Evolutionary conservation across 2,888 invertebrate species (phyloP), one percentile per base, ranked within the genome.

Genomic region (Drosophila stalkeri): DNA sequence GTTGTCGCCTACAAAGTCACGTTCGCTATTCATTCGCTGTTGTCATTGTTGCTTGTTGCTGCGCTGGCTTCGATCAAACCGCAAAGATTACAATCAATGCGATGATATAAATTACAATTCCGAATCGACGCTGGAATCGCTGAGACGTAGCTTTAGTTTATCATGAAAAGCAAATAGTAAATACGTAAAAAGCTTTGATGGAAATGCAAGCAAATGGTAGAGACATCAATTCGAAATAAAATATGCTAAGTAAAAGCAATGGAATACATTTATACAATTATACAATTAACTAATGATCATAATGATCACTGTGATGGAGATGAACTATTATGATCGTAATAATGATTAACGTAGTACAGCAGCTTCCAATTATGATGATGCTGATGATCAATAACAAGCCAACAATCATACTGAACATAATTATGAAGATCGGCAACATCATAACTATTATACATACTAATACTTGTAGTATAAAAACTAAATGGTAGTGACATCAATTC

Each of bases 1-100:
- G 37, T 44, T 64, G 16, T 16, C 67, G 75, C 70, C 75, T 60
- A 65, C 75, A 75, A 49, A 75, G 75, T 75, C 75, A 68, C 72
- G 72, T 72, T 77, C 64, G 49, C 39, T 37, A 33, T 23, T 51
- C 71, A 57, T 47, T 41, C 41, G 65, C 62, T 65, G 62, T 64
- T 75, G 75, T 51, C 75, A 75, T 63, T 75, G 63, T 55, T 70
- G 63, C 47, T 52, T 75, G 63, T 60, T 65, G 63, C 47, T 52
- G 49, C 44, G 47, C 57, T 62, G 55, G 37, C 46, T 47, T 35
- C 61, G 69, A 47, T 62, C 39, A 43, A 61, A 67, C 60, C 66
- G 41, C 72, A 75, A 43, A 63, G 56, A 56, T 49, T 71, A 57
- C 49, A 57, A 52, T 60, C 51, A 56, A 57, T 44, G 63, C 51